Percentiles rank a stretch among this genome's conserved stretches.
Evolutionary conservation across 2,113 vertebrate species (phyloP).

Genomic region (Silurus meridionalis): DNA sequence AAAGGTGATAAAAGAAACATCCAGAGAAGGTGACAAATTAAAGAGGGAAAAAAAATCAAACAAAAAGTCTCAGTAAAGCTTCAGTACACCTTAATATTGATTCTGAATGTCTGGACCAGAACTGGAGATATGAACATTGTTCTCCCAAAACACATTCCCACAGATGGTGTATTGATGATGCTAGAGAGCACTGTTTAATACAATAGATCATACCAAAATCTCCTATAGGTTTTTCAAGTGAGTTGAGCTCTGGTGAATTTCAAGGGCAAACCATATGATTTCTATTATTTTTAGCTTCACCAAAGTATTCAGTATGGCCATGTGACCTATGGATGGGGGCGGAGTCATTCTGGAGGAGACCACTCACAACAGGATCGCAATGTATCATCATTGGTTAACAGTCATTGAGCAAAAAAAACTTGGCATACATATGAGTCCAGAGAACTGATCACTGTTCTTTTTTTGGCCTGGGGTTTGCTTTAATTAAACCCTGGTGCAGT

Average conservation of each 20-base stretch:
- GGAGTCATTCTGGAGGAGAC: background rate
- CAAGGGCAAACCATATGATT: background rate
- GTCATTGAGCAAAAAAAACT: background rate
- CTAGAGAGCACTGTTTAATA: background rate
- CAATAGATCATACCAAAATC: background rate
- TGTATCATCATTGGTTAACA: background rate
- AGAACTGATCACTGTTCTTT: background rate
- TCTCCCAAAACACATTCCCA: background rate
- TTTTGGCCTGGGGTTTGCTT: background rate
- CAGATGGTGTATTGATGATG: background rate
- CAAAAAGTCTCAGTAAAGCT: background rate
- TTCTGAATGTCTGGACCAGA: background rate
- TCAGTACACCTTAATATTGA: background rate
- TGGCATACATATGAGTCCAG: background rate
- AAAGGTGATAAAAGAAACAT: background rate
- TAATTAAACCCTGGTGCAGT: background rate
- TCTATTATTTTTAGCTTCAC: background rate
- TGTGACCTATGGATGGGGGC: background rate
- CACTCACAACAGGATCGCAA: background rate
- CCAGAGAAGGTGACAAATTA: background rate
- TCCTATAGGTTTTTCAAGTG: background rate
- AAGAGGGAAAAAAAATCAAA: background rate
- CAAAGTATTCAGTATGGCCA: background rate
- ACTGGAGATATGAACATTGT: background rate
- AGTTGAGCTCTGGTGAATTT: background rate